Conservation (phyloP, 37 sponge, comb jelly and placozoan species). For the Dysidea cf. avara region DNA sequence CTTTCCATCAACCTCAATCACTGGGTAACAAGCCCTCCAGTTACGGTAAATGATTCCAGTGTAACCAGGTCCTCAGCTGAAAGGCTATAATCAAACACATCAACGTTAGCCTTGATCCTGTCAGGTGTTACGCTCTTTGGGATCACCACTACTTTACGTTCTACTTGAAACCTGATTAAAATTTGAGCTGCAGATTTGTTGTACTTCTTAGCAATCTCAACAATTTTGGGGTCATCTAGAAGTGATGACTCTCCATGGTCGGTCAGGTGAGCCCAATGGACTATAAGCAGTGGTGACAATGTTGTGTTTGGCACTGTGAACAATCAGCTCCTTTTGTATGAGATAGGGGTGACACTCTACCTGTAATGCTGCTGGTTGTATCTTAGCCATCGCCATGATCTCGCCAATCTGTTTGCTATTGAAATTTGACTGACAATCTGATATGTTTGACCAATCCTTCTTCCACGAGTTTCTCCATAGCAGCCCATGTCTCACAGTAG, state of each 20-base stretch:
- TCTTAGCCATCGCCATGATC: constrained; percentile 40
- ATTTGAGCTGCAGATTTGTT: constrained; percentile 81
- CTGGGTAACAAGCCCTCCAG: constrained; percentile 75
- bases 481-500: constrained; percentile 80
- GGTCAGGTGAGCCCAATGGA: constrained; percentile 84
- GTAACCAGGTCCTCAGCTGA: constrained; percentile 56
- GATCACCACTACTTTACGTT: constrained; percentile 76
- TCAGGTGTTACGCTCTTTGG: constrained; percentile 86
- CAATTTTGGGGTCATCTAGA: constrained; percentile 69
- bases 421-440: constrained; percentile 94
- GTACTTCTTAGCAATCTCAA: constrained; percentile 73
- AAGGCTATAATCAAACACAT: constrained; percentile 75
- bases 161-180: constrained; percentile 76
- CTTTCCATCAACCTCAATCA: constrained; percentile 36
- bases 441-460: constrained; percentile 82
- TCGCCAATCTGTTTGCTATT: constrained; percentile 85
- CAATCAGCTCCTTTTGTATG: constrained; percentile 64
- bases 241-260: constrained; percentile 84
- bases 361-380: constrained; percentile 84
- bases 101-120: constrained; percentile 77
- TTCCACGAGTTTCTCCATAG: constrained; percentile 88
- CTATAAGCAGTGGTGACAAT: constrained; percentile 77
- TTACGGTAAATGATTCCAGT: constrained; percentile 49
- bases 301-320: constrained; percentile 48
- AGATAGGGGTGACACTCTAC: constrained; percentile 90